These are phyloP conservation scores for Paraescarpia echinospica DNA, from an alignment of 1,140 invertebrate species.

Conservation along the genomic window DNA sequence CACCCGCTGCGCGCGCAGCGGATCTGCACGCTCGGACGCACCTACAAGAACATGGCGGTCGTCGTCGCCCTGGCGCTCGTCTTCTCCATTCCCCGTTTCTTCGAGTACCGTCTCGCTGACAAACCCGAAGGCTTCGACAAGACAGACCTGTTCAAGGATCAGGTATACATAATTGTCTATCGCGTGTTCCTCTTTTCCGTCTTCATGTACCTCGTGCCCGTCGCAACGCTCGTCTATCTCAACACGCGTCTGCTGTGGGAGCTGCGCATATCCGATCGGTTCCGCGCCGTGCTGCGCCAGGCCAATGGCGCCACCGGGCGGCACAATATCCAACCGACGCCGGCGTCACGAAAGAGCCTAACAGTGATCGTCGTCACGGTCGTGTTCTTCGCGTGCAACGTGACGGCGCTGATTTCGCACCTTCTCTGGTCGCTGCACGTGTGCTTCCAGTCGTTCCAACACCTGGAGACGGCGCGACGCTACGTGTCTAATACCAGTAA, in stretches of 20 bases:
- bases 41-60: constrained; percentile 16
- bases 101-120: constrained; percentile 25
- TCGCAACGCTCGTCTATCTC: constrained; percentile 22
- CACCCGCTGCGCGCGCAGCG: constrained; percentile 28
- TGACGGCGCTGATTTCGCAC: constrained; percentile 25
- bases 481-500: constrained; percentile 23
- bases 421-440: constrained; percentile 23
- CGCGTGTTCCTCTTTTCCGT: constrained; percentile 27
- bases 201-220: constrained; percentile 29
- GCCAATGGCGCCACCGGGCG: background rate
- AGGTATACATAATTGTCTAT: constrained; percentile 25
- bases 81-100: constrained; percentile 28
- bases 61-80: constrained; percentile 4
- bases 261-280: constrained; percentile 13
- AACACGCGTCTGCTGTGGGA: constrained; percentile 23
- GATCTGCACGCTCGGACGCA: constrained; percentile 22
- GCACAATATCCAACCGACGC: background rate
- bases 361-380: constrained; percentile 26
- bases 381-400: constrained; percentile 28
- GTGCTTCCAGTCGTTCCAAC: background rate
- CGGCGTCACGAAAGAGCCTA: constrained; percentile 2
- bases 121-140: constrained; percentile 12
- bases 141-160: constrained; percentile 16
- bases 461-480: constrained; percentile 19
- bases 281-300: background rate